phyloP scores from a whole-genome alignment of 2,888 invertebrate genomes.

The Lepetodrilus schrolli region DNA sequence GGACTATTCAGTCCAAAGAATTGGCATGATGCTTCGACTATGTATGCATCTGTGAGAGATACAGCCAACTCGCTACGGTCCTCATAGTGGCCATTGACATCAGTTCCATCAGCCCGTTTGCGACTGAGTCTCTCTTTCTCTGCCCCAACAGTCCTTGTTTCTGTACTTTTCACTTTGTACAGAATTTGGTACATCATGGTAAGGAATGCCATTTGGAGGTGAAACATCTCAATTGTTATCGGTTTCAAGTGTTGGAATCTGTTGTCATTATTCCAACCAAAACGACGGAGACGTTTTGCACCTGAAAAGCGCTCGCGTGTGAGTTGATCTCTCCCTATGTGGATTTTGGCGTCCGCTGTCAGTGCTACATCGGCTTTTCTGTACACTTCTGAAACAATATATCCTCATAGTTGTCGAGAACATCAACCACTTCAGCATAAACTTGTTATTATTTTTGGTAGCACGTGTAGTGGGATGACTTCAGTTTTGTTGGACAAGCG shows the following conservation, averaged over 20 bases:
- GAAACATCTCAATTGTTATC: constrained; percentile 37
- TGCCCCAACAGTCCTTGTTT: constrained; percentile 35
- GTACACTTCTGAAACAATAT: constrained; percentile 15
- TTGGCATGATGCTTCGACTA: constrained; percentile 30
- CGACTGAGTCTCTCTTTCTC: constrained; percentile 29
- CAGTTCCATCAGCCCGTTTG: constrained; percentile 21
- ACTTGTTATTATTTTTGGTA: constrained; percentile 41
- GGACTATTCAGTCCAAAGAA: constrained; percentile 34
- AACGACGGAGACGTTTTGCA: constrained; percentile 24
- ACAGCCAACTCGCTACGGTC: constrained; percentile 31
- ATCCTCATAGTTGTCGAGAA: constrained; percentile 16
- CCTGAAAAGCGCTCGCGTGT: constrained; percentile 42
- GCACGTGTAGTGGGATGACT: constrained; percentile 36
- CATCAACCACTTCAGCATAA: constrained; percentile 37
- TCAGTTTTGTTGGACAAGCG: background rate
- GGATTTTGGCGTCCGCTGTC: constrained; percentile 10
- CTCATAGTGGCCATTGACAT: constrained; percentile 32
- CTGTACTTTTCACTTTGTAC: constrained; percentile 29
- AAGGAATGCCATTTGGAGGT: constrained; percentile 37
- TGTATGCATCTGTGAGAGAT: constrained; percentile 31
- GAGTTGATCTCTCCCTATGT: constrained; percentile 45
- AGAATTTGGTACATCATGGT: constrained; percentile 27
- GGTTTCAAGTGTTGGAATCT: constrained; percentile 34
- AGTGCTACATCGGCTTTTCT: background rate
- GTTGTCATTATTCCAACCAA: background rate